Conservation (phyloP, 1,140 invertebrate species). For the Euura saliciscinereae region DNA sequence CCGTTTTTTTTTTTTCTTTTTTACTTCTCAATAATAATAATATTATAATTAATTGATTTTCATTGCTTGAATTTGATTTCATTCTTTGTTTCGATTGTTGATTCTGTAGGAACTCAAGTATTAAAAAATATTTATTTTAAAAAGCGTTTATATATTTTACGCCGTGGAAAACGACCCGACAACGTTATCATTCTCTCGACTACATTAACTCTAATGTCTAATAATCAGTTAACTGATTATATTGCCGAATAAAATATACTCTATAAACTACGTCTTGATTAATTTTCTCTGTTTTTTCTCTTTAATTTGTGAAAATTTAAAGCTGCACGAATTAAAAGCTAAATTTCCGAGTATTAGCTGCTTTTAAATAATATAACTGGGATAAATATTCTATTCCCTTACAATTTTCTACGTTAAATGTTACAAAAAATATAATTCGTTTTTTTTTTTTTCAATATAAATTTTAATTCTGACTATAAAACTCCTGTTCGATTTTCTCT, state of each 20-base stretch:
- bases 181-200: background rate
- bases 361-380: background rate
- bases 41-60: background rate
- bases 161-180: too few species aligned
- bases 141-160: background rate
- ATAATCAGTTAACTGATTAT: background rate
- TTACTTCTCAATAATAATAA: background rate
- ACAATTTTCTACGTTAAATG: background rate
- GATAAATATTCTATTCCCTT: background rate
- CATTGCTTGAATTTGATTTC: background rate
- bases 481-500: background rate
- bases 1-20: background rate
- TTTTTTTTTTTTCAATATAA: background rate
- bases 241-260: background rate
- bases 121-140: background rate
- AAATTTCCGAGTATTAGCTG: background rate
- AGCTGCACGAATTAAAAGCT: background rate
- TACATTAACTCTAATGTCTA: background rate
- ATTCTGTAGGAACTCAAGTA: slow-evolving; percentile 1
- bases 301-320: background rate
- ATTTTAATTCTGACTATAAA: background rate
- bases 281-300: background rate
- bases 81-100: background rate
- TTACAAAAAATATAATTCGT: background rate
- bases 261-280: background rate